A percentile compares a stretch with the other conserved stretches of the same genome.
These are phyloP conservation scores for Hippocampus kuda DNA, from an alignment of 2,797 vertebrate species.

Conservation along the genomic window DNA sequence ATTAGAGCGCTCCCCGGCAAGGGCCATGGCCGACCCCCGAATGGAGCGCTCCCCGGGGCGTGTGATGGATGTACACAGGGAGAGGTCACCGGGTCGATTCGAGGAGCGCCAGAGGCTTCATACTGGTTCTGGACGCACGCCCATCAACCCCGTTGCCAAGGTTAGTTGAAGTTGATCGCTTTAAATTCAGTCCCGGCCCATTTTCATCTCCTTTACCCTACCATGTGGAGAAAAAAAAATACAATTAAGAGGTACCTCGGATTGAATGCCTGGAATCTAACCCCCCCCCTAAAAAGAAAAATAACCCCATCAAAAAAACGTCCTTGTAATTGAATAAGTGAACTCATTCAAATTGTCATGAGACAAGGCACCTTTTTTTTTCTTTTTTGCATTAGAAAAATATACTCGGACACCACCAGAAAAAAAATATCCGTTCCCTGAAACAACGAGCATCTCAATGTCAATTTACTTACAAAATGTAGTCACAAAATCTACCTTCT, in stretches of 20 bases:
- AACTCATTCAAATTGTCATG: background rate
- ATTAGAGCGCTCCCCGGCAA: slow-evolving; percentile 81
- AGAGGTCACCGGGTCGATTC: slow-evolving; percentile 84
- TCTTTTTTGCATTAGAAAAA: background rate
- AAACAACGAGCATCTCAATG: too few relatives aligned
- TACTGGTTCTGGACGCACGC: slow-evolving; percentile 81
- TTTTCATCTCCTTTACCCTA: too few relatives aligned
- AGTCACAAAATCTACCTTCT: too few relatives aligned
- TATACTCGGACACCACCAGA: background rate
- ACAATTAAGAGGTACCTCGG: too few relatives aligned
- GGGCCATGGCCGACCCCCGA: slow-evolving; percentile 81
- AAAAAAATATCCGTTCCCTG: too few relatives aligned
- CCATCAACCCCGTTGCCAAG: slow-evolving; percentile 90
- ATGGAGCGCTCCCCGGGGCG: slow-evolving; percentile 73
- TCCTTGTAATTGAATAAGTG: too few relatives aligned
- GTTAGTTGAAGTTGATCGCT: slow-evolving; percentile 50
- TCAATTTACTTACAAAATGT: too few relatives aligned
- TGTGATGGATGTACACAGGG: slow-evolving; percentile 83
- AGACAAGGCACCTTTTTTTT: background rate
- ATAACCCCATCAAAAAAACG: too few relatives aligned
- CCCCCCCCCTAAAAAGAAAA: too few relatives aligned
- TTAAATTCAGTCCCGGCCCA: too few relatives aligned
- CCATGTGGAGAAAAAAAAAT: too few relatives aligned
- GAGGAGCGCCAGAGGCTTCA: slow-evolving; percentile 88
- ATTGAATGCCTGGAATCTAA: too few relatives aligned